Base-by-base conservation (phyloP, 2,888 invertebrate species). In the Heliconius sara region DNA sequence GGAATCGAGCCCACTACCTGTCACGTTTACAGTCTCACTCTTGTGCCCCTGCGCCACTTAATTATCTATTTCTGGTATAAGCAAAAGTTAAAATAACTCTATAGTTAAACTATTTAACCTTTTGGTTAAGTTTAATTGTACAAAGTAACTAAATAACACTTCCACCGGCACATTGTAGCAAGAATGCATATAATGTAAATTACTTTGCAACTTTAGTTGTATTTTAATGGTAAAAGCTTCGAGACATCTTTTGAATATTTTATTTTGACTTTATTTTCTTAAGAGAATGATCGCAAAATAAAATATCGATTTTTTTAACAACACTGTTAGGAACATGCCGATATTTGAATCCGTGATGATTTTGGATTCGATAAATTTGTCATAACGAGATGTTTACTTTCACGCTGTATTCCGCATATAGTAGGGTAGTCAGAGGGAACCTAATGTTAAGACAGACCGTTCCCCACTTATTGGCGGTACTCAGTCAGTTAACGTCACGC, bases 131-230 rank as follows among this genome's bases (percentile, higher is more conserved):
- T 73, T 73, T 57, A 57, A 60, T 25, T 71, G 47, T 22, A 47
- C 19, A 72, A 72, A 27, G 22, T 72, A 52, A 27, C 13, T 16
- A 39, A 43, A 13, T 34, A n/a, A 30, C 30, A 30, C 57, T 34
- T 57, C 72, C 52, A 34, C 22, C n/a, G 57, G 12, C 25, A 12
- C 25, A 65, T 25, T 65, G 19, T 43, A 65, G 19, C 19, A 74
- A 74, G 63, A 65, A 74, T 65, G 74, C 63, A 65, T 74, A 60
- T 19, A 63, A 63, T 39, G 60, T 63, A 25, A 63, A 74, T 63
- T 65, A 16, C 74, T 74, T 65, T 25, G 19, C 34, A 43, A 72
- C 57, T 65, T 43, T 25, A 43, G 10, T 74, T 57, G 10, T 52
- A 52, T 30, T 72, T 72, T 47, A 47, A 74, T 16, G 27, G 13